These are phyloP conservation scores for Spinus olivaceus DNA, from an alignment of 2,797 vertebrate species.

Conservation along the genomic window DNA sequence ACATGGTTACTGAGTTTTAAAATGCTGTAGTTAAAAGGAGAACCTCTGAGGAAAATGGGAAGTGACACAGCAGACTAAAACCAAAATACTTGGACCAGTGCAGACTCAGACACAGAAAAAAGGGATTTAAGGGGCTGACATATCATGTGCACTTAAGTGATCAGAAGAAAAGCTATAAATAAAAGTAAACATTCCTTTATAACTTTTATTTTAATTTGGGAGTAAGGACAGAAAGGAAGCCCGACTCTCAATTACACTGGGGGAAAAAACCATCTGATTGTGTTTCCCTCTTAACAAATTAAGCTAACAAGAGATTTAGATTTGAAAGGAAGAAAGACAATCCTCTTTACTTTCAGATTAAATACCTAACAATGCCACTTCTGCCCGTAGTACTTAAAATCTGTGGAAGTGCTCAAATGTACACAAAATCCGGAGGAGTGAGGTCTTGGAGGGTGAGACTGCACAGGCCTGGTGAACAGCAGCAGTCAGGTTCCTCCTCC, in stretches of 20 bases:
- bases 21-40: neutral
- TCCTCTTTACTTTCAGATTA: constrained; percentile 23
- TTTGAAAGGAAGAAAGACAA: neutral
- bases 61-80: neutral
- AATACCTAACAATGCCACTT: constrained; percentile 1
- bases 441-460: neutral
- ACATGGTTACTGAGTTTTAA: neutral
- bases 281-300: neutral
- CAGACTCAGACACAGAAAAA: neutral
- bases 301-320: constrained; percentile 42
- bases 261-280: neutral
- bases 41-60: neutral
- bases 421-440: neutral
- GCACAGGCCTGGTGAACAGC: neutral
- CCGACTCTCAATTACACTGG: neutral
- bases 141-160: neutral
- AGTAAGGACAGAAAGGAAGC: neutral
- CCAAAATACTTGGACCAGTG: neutral
- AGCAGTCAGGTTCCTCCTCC: neutral
- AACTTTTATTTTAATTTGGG: neutral
- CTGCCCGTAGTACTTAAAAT: neutral
- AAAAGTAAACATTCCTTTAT: neutral
- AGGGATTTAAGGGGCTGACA: neutral
- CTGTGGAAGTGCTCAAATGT: neutral
- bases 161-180: neutral